Base-by-base conservation (phyloP, 2,888 invertebrate genomes). In the Agriopis leucophaearia region DNA sequence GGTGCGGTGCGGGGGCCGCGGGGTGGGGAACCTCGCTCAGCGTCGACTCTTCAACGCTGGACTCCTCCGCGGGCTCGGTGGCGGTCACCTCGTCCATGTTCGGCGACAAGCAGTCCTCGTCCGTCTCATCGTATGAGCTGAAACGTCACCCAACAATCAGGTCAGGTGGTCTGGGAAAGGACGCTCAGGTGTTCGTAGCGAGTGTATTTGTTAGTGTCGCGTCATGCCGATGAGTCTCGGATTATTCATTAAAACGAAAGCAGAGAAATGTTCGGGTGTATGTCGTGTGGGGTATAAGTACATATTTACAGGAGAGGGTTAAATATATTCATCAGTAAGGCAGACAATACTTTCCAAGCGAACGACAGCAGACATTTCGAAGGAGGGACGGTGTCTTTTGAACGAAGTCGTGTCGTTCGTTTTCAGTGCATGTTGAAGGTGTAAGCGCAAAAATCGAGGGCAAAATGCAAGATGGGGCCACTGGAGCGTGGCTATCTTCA, bases 121-220 rank as follows among this genome's bases (percentile, higher is more conserved):
- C 95, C 51, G 95, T 95, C 87, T 96, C 95, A 95, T 96, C 96
- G 95, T 95, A 95, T 85, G 95, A 95, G 95, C 95, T 96, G 94
- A 52, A 95, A 90, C 16, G 67, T 57, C 10, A 59, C 55, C 73
- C 55, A 62, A 44, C 59, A 1, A 16, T 48, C 1, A 15, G 9
- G 13, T 38, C 13, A 16, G 50, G 8, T 13, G 7, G 16, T 38
- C 38, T 16, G 38, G 16, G 8, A 15, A 0, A n/a, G n/a, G 36
- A 15, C 15, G 36, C 51, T 51, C 57, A 10, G 45, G 35, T 36
- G 38, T 35, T n/a, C 59, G 59, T n/a, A 50, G 92, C 92, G 90
- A 88, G 84, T 89, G 83, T 84, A 83, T 74, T 81, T 88, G 93
- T 92, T 92, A 92, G 91, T 91, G 82, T 87, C 88, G 89, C 88